Percentiles rank a stretch among this genome's conserved stretches.
These are phyloP conservation scores for Carposina sasakii DNA, from an alignment of 1,140 invertebrate species.

Conservation along the genomic window DNA sequence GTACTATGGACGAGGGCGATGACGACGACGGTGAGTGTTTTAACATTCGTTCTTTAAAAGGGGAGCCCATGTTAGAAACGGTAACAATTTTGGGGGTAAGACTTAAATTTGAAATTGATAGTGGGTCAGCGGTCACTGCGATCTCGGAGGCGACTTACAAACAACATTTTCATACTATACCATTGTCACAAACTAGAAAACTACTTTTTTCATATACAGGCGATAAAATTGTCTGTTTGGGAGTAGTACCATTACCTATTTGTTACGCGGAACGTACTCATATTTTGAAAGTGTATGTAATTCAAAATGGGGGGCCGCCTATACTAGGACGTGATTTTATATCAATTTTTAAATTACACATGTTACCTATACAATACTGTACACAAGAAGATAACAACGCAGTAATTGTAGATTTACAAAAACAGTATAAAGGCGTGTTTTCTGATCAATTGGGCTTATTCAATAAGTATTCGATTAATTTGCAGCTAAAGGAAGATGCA, in stretches of 20 bases:
- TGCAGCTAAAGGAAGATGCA: neutral
- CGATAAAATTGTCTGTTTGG: neutral
- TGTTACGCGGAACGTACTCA: neutral
- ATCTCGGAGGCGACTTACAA: neutral
- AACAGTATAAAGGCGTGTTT: neutral
- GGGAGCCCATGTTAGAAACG: neutral
- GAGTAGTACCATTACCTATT: neutral
- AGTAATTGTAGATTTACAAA: neutral
- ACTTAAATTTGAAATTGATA: conserved; percentile 4
- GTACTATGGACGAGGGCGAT: neutral
- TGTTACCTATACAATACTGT: neutral
- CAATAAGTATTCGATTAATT: neutral
- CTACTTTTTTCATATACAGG: neutral
- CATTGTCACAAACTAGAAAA: neutral
- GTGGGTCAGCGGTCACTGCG: neutral
- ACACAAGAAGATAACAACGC: neutral
- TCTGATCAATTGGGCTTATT: neutral
- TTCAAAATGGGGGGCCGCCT: neutral
- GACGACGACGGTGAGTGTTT: neutral
- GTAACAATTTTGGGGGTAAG: neutral
- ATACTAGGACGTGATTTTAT: neutral
- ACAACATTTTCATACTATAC: neutral
- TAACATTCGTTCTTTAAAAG: conserved; percentile 1
- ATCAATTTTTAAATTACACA: neutral
- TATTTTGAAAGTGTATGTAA: neutral